These are phyloP conservation scores for Drosophila triauraria DNA, from an alignment of 1,140 invertebrate genomes.

Conservation along the genomic window DNA sequence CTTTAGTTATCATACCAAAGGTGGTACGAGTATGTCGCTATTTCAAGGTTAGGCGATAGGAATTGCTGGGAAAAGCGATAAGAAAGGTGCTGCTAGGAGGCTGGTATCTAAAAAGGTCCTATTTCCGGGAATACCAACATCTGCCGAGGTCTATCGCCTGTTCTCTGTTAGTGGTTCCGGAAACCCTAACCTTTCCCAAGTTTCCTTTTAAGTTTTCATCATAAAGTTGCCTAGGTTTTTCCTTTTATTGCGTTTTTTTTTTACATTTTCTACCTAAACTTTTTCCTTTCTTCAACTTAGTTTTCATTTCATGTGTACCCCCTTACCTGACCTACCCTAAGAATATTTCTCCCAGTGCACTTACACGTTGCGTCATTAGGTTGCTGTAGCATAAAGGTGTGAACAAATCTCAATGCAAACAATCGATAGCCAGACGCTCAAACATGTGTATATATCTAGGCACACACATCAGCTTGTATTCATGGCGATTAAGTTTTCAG, in stretches of 20 bases:
- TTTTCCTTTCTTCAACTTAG: too few relatives aligned
- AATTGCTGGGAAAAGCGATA: constrained; percentile 32
- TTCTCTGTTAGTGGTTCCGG: background rate
- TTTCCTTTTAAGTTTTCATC: constrained; percentile 2
- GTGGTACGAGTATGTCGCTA: constrained; percentile 1
- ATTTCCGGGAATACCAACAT: constrained; percentile 37
- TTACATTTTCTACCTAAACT: background rate
- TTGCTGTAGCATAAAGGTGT: constrained; percentile 48
- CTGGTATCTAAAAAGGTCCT: background rate
- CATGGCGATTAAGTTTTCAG: constrained; percentile 29
- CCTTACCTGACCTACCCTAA: constrained; percentile 4
- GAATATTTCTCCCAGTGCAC: constrained; percentile 26
- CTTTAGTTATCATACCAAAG: constrained; percentile 4
- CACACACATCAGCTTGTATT: constrained; percentile 12
- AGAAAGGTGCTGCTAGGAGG: constrained; percentile 29
- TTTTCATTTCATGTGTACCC: too few relatives aligned
- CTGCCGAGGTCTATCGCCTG: too few relatives aligned
- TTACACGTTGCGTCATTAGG: constrained; percentile 39
- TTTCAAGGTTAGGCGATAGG: constrained; percentile 30
- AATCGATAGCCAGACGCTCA: constrained; percentile 49
- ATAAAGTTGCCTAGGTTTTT: background rate
- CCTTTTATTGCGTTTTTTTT: background rate
- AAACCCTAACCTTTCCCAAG: constrained; percentile 15
- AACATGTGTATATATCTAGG: constrained; percentile 43
- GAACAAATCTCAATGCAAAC: constrained; percentile 47